Evolutionary conservation across 2,797 vertebrate genomes (phyloP).

Genomic region (Enteromius viviparus): DNA sequence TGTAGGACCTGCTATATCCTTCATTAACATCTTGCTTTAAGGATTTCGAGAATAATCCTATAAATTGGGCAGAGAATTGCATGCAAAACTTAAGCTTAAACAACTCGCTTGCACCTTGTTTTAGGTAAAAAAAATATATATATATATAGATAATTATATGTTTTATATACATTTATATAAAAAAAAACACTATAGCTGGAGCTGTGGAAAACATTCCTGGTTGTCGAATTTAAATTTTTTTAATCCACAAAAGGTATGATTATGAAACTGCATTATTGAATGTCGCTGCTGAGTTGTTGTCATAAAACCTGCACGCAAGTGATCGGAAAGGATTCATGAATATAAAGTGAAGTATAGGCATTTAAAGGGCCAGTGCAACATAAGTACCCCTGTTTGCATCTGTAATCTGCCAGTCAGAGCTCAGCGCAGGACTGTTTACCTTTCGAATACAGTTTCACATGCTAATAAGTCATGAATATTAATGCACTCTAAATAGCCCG

Average conservation of each 20-base stretch:
- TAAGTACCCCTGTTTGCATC: background rate
- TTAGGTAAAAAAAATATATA: background rate
- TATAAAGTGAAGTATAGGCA: constrained; percentile 23
- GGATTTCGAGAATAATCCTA: background rate
- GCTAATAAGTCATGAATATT: constrained; percentile 31
- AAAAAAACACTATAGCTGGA: background rate
- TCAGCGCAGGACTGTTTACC: constrained; percentile 24
- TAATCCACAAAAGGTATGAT: background rate
- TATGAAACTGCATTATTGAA: background rate
- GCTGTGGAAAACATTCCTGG: background rate
- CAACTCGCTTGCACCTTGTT: background rate
- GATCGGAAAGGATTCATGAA: constrained; percentile 10
- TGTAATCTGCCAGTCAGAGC: background rate
- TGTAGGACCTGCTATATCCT: background rate
- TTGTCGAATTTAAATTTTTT: background rate
- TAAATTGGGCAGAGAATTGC: background rate
- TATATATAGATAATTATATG: too few relatives aligned
- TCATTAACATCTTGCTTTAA: background rate
- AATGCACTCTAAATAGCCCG: background rate
- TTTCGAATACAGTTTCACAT: constrained; percentile 24
- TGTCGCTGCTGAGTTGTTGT: constrained; percentile 3
- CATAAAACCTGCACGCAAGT: constrained; percentile 5
- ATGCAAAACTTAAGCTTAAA: background rate
- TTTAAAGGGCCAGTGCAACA: constrained; percentile 2
- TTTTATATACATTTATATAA: too few relatives aligned